phyloP scores from a whole-genome alignment of 2,113 vertebrate genomes.

The Onychostruthus taczanowskii region DNA sequence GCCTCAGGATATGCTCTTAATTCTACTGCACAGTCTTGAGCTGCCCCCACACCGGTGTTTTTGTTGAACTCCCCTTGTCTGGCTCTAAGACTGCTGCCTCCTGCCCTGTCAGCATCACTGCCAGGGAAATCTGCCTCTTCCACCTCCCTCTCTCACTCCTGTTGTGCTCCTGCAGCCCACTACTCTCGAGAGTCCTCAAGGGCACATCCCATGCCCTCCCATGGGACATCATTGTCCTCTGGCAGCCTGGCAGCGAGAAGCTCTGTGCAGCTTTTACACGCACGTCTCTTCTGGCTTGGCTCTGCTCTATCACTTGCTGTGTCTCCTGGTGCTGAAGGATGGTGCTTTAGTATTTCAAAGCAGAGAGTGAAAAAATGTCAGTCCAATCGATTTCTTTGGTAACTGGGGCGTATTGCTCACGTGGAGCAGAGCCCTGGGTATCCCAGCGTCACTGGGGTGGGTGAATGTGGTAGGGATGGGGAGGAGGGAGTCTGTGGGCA shows the following conservation, averaged over 20 bases:
- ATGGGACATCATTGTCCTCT: neutral
- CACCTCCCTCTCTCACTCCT: neutral
- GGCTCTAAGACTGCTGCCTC: neutral
- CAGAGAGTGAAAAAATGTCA: neutral
- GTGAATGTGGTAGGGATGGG: neutral
- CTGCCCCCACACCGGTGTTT: rapidly evolving
- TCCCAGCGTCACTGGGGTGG: neutral
- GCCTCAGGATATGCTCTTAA: neutral
- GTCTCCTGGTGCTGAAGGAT: slow-evolving; percentile 1
- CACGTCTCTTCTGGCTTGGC: neutral
- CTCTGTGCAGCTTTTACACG: neutral
- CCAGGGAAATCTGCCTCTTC: neutral
- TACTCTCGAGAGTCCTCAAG: rapidly evolving
- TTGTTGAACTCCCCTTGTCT: neutral
- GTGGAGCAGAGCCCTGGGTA: neutral
- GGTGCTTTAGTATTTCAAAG: slow-evolving; percentile 4
- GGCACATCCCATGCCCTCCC: neutral
- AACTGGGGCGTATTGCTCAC: neutral
- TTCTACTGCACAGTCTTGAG: neutral
- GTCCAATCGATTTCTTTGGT: neutral
- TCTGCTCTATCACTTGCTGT: neutral
- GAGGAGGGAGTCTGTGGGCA: neutral
- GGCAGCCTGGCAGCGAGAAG: neutral
- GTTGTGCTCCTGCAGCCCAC: neutral
- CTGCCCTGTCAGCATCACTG: neutral